phyloP scores from a whole-genome alignment of 2,797 vertebrate species.

The Rallus crepitans region DNA sequence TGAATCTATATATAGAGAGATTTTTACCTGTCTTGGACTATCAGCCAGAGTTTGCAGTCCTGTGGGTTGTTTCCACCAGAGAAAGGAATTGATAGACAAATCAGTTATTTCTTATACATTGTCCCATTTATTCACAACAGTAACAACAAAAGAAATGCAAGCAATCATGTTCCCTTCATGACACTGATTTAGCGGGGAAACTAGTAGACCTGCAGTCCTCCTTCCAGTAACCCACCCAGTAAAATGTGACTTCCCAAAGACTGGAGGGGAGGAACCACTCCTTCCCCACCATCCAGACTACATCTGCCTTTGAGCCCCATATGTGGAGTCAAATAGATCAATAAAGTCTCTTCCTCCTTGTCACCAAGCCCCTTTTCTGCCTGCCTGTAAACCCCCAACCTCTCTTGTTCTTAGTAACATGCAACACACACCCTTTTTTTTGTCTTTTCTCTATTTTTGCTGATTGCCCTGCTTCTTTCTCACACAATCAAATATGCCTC shows the following conservation, averaged over 20 bases:
- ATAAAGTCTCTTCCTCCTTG: neutral
- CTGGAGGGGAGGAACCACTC: neutral
- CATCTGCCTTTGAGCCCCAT: neutral
- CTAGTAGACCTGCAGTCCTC: neutral
- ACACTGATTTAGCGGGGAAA: neutral
- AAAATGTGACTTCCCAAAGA: neutral
- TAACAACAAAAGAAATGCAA: neutral
- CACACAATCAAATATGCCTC: neutral
- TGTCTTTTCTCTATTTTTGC: neutral
- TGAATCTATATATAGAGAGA: neutral
- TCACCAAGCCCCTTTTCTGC: neutral
- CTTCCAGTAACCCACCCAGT: neutral
- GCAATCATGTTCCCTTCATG: neutral
- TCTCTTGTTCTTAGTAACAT: neutral
- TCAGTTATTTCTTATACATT: neutral
- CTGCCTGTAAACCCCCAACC: neutral
- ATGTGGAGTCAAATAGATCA: neutral
- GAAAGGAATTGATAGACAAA: neutral
- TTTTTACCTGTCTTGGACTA: neutral
- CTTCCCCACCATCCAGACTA: neutral
- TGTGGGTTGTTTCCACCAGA: neutral
- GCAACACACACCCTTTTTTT: accelerated
- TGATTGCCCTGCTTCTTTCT: neutral
- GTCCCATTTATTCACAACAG: neutral
- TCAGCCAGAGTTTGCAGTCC: neutral